Evolutionary conservation across 2,797 vertebrate species (phyloP), one percentile per base, ranked within the genome.

Genomic region (Acridotheres tristis): DNA sequence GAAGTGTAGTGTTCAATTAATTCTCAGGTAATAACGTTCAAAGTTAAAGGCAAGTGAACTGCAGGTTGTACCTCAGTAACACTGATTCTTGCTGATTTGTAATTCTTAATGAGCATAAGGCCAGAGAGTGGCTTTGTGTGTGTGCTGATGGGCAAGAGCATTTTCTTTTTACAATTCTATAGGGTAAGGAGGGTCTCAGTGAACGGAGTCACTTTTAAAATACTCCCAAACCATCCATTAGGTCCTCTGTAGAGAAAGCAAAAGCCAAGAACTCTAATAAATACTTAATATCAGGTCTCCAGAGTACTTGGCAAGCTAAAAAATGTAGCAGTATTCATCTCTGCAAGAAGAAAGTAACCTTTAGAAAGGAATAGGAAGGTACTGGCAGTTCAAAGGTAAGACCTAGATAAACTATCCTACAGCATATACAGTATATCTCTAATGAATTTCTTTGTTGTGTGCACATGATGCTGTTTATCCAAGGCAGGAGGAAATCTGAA

Each of bases 121-220:
- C 72, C 76, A 81, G 55, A n/a, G 75, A 86, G 32, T 62, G 69
- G 26, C 73, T 95, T 66, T 73, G 38, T 89, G n/a, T 67, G 43
- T 65, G 47, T 67, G 9, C 75, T 81, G 30, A 30, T 67, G 90
- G 77, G 36, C 11, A 93, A 6, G 51, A 72, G 67, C 32, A 29
- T 55, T 83, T 75, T 58, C 50, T 57, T 57, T 47, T 21, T 68
- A 29, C 36, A 59, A 45, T 51, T 68, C 47, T 43, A 1, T 71
- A 61, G 76, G 75, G 55, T 82, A 36, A 90, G 95, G 38, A 61
- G 50, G 58, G 47, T 96, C 81, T 97, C 83, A 80, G 74, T 59
- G 72, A 93, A 55, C 45, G 45, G 94, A 94, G 82, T 89, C 55
- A 23, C 65, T 87, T 89, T 59, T 83, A 85, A 89, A 94, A 63